Base-by-base conservation (phyloP, 2,797 vertebrate species). In the Aeoliscus strigatus region DNA sequence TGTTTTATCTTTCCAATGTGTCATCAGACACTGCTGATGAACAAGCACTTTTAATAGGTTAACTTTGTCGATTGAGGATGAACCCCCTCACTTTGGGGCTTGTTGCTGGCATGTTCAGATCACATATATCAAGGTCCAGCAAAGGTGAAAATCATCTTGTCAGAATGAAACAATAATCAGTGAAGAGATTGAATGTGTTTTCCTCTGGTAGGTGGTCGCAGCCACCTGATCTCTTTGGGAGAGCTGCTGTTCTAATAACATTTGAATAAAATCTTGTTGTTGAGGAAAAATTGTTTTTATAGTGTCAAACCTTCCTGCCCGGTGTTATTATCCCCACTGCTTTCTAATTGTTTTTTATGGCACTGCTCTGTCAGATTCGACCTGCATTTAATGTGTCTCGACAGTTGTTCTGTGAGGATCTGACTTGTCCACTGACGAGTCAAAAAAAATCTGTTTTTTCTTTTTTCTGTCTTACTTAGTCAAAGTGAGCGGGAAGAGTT, bases 401-500 rank as follows among this genome's bases (percentile, higher is more conserved):
- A 40, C n/a, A n/a, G n/a, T 41, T 74, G 52, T 66, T 58, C 56
- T 40, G 60, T 28, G 40, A 34, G 31, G 25, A 42, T 25, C 51
- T 26, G 30, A 36, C 0, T 51, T 37, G 2, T 60, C 23, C 45
- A 15, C n/a, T n/a, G n/a, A n/a, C n/a, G n/a, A n/a, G n/a, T n/a
- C n/a, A n/a, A n/a, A n/a, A n/a, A n/a, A n/a, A n/a, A n/a, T n/a
- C n/a, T n/a, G n/a, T n/a, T n/a, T n/a, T n/a, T n/a, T n/a, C n/a
- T n/a, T n/a, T n/a, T n/a, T n/a, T n/a, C 30, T 55, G 8, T 42
- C 4, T 66, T 11, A 25, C 51, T n/a, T 67, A 88, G 96, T 86
- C 92, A 93, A 93, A 93, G 75, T 25, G 94, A 97, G 72, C 89
- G 90, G 16, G 96, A 97, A 54, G 95, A 98, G 77, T 92, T 94